Percentiles rank a stretch among this genome's conserved stretches.
Conservation (phyloP, 2,113 vertebrate species). For the pig (Sus scrofa) region DNA sequence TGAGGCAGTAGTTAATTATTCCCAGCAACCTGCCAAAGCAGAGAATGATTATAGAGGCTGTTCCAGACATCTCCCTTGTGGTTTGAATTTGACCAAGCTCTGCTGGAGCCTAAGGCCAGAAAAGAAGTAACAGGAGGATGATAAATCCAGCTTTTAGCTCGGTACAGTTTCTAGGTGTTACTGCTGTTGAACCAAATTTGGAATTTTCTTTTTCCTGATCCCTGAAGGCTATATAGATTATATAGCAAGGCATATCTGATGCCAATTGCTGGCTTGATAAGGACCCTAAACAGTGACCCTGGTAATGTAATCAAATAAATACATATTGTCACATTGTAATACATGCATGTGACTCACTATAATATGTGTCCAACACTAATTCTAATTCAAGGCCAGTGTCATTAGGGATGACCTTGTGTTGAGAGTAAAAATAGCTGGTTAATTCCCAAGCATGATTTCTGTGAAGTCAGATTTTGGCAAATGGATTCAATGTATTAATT, state of each 20-base stretch:
- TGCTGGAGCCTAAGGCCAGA: background rate
- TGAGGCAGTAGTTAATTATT: constrained; percentile 22
- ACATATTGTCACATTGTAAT: background rate
- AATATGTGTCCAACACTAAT: background rate
- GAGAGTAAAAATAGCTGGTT: background rate
- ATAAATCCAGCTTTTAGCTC: background rate
- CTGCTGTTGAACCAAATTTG: background rate
- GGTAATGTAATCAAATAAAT: background rate
- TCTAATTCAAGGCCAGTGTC: constrained; percentile 19
- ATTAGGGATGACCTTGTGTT: background rate
- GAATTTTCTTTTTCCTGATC: background rate
- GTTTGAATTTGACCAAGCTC: background rate
- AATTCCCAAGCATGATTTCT: background rate
- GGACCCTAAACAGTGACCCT: background rate
- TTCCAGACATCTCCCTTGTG: background rate
- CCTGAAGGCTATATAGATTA: background rate
- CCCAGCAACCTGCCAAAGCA: background rate
- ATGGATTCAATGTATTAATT: constrained; percentile 54
- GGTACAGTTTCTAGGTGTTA: background rate
- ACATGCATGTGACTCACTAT: background rate
- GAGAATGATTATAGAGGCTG: background rate
- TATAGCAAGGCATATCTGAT: background rate
- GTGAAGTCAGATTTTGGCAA: constrained; percentile 7
- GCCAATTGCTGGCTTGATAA: background rate
- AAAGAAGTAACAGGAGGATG: background rate